Evolutionary conservation across 2,888 invertebrate genomes (phyloP), one percentile per base, ranked within the genome.

Genomic region (Limnephilus rhombicus): DNA sequence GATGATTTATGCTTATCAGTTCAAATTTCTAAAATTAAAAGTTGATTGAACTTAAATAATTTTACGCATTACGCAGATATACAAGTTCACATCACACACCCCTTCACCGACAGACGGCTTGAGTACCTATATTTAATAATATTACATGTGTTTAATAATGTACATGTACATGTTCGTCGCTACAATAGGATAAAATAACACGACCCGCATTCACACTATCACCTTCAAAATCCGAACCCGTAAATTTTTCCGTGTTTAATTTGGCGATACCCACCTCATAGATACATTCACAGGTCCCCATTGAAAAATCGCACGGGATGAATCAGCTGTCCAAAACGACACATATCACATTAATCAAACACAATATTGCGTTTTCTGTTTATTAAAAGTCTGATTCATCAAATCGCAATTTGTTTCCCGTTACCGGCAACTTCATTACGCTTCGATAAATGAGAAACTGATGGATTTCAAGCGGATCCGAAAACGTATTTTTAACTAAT

Each of bases 311-410:
- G 68, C 68, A 68, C 68, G 24, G 68, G 68, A 68, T 68, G 24
- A 68, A 68, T 68, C 68, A 68, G n/a, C 68, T n/a, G 68, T 68
- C 68, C 24, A 68, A 68, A 68, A n/a, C 68, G 68, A 68, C 68
- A 68, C 68, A n/a, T 24, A n/a, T 68, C n/a, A 7, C 68, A 68
- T 68, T 68, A 68, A 24, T 68, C 68, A 68, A 68, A n/a, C 68
- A n/a, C 24, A 68, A 68, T 68, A 68, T 68, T 68, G 34, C 82
- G 34, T 31, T 82, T 34, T 15, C 31, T 82, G 82, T 82, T 82
- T 82, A 82, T 82, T 18, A 82, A 82, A 82, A 31, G 13, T 31
- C 18, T 82, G 18, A 82, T 82, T 82, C 82, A 82, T 82, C 82
- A 82, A 18, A 82, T 82, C 31, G 31, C 31, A 82, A 82, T 82